Evolutionary conservation across 2,888 invertebrate species (phyloP).

Genomic region (Dryobotodes eremita): DNA sequence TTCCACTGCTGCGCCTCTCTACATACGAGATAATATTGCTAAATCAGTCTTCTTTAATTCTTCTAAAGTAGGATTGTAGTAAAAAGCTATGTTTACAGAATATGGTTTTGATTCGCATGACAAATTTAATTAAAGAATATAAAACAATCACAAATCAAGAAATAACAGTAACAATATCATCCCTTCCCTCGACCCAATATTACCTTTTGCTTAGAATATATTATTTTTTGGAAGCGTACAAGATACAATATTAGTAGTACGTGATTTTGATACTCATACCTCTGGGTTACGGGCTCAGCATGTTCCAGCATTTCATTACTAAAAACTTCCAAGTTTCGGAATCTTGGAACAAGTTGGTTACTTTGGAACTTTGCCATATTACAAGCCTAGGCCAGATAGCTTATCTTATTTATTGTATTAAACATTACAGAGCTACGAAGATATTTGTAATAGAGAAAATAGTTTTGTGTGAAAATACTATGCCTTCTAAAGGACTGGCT

Average conservation of each 20-base stretch:
- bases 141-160: conserved; percentile 20
- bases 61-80: neutral
- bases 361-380: conserved; percentile 48
- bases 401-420: conserved; percentile 54
- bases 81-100: neutral
- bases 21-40: neutral
- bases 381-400: conserved; percentile 41
- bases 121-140: neutral
- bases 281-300: conserved; percentile 96
- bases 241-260: conserved; percentile 90
- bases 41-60: neutral
- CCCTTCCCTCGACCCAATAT: neutral
- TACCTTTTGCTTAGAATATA: conserved; percentile 20
- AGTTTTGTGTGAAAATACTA: neutral
- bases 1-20: conserved; percentile 96
- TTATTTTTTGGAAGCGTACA: conserved; percentile 4
- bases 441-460: conserved; percentile 26
- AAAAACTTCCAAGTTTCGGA: conserved; percentile 48
- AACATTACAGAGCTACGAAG: conserved; percentile 16
- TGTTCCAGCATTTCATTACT: conserved; percentile 75
- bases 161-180: neutral
- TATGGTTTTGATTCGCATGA: neutral
- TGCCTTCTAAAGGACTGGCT: neutral
- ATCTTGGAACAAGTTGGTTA: conserved; percentile 41
- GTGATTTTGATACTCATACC: conserved; percentile 96